These are phyloP conservation scores for Hippopotamyrus pictus DNA, from an alignment of 2,797 vertebrate species.

Conservation along the genomic window DNA sequence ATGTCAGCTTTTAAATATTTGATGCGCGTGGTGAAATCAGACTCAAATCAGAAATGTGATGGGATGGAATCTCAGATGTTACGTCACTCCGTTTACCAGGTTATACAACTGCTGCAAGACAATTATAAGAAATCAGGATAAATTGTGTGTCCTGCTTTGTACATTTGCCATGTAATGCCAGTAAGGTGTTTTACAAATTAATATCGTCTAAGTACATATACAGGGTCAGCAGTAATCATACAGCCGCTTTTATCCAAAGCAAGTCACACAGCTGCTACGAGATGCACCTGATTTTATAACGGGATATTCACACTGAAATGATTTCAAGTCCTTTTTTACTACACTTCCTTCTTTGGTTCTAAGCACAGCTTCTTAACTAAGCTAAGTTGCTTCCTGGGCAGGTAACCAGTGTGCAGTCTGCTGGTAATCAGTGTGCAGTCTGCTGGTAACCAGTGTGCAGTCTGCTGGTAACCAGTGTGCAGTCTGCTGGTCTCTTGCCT, in stretches of 20 bases:
- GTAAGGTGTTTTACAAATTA: background rate
- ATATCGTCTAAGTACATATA: background rate
- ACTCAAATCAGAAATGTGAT: background rate
- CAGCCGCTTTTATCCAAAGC: background rate
- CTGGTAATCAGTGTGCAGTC: no score
- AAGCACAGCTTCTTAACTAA: background rate
- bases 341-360: background rate
- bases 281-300: background rate
- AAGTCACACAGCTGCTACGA: background rate
- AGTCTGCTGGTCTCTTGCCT: background rate
- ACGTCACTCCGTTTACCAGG: background rate
- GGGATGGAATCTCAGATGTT: background rate
- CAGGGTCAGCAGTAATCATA: background rate
- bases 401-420: no score
- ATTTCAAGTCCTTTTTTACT: background rate
- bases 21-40: background rate
- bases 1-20: slow-evolving; percentile 19
- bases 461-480: background rate
- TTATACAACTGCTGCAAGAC: background rate
- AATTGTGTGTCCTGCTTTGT: background rate
- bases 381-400: background rate
- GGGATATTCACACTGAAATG: background rate
- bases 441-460: background rate
- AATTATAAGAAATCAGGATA: background rate
- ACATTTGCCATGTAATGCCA: background rate